A percentile compares a stretch with the other conserved stretches of the same genome.
Conservation (phyloP, 2,113 vertebrate species). For the Sitta europaea region DNA sequence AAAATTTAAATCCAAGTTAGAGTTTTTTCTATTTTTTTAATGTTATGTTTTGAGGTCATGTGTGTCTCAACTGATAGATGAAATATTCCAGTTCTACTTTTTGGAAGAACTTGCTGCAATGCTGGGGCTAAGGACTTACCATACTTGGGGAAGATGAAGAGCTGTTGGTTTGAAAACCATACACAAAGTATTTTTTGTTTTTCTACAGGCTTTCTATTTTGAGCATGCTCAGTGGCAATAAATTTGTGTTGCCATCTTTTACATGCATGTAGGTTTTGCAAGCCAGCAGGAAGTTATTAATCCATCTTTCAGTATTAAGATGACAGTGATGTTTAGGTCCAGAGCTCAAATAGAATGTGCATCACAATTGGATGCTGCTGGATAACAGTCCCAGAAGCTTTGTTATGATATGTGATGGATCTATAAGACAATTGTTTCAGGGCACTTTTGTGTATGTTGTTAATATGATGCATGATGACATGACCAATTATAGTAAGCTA, state of each 20-base stretch:
- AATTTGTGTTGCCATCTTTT: slow-evolving; percentile 38
- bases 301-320: slow-evolving; percentile 48
- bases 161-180: neutral
- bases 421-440: slow-evolving; percentile 87
- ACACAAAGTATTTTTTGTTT: neutral
- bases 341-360: slow-evolving; percentile 65
- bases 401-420: slow-evolving; percentile 83
- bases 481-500: slow-evolving; percentile 88
- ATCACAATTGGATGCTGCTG: slow-evolving; percentile 68
- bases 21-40: neutral
- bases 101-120: neutral
- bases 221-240: slow-evolving; percentile 52
- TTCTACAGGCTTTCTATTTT: slow-evolving; percentile 28
- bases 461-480: slow-evolving; percentile 90
- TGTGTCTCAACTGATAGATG: neutral
- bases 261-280: slow-evolving; percentile 42
- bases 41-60: neutral
- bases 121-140: neutral
- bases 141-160: neutral
- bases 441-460: slow-evolving; percentile 86
- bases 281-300: slow-evolving; percentile 68
- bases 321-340: slow-evolving; percentile 67
- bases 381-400: slow-evolving; percentile 81
- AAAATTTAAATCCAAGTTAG: neutral
- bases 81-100: neutral